Evolutionary conservation across 2,797 vertebrate genomes (phyloP), one percentile per base, ranked within the genome.

Genomic region (Eurystomus glaucurus): DNA sequence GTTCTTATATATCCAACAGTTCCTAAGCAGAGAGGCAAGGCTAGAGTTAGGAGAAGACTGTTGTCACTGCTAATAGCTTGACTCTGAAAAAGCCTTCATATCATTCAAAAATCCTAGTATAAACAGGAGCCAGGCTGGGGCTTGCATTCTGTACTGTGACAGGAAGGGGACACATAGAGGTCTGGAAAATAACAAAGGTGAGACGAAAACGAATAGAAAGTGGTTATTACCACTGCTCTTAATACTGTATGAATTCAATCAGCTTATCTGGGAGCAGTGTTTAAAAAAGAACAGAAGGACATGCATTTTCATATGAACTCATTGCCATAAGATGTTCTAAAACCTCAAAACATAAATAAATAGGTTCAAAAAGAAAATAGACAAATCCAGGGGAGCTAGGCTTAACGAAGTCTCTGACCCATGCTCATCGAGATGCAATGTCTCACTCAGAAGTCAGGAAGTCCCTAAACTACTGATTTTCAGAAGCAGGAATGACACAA

Each of bases 171-270:
- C 39, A 60, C 22, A 21, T 0, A 94, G 43, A 68, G 51, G 55
- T 92, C 85, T 96, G 86, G 71, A 93, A 90, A 93, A 84, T 81
- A 94, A 90, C 26, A 71, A 76, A 91, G 25, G 51, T 85, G 39
- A 55, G 54, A 92, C 51, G n/a, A 89, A 91, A 74, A 39, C 48
- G 22, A 61, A 62, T 68, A 83, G 92, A 91, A 89, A 74, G 75
- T 54, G 12, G 55, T 80, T 90, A 55, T 80, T 93, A 71, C 45
- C 64, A 6, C 64, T 91, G 57, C 33, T 83, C 0, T 29, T 85
- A 94, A 51, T 78, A 82, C 71, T 21, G 17, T 77, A 90, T 50
- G 71, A 88, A 68, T 78, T 85, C 54, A 92, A 29, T 31, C 48
- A 68, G 23, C 78, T 93, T 81, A 43, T 95, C 71, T 71, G 72